Conservation (phyloP, 2,888 invertebrate genomes). For the Smittia sp. region DNA sequence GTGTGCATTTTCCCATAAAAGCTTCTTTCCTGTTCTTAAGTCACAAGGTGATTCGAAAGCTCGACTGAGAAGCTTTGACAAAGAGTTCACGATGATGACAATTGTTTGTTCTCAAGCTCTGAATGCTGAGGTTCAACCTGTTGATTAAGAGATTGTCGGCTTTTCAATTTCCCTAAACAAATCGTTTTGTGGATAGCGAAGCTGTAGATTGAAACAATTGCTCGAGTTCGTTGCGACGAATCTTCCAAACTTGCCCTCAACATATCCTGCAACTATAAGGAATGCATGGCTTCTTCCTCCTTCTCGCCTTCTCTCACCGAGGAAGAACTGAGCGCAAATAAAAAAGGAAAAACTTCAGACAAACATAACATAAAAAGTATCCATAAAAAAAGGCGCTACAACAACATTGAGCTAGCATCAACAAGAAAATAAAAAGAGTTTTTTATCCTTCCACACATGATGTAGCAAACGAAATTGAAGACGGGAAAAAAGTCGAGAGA, state of each 20-base stretch:
- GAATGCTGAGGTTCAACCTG: neutral
- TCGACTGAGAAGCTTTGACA: neutral
- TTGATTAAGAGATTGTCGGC: too few relatives aligned
- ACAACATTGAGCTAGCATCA: conserved; percentile 27
- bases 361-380: conserved; percentile 34
- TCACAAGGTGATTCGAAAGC: neutral
- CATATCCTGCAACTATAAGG: neutral
- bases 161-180: too few relatives aligned
- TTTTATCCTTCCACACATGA: conserved; percentile 31
- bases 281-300: conserved; percentile 11
- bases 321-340: neutral
- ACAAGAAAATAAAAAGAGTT: conserved; percentile 33
- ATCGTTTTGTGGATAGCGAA: too few relatives aligned
- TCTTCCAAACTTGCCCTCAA: neutral
- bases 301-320: neutral
- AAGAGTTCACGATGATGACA: neutral
- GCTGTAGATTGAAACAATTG: too few relatives aligned
- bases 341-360: conserved; percentile 30
- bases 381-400: conserved; percentile 25
- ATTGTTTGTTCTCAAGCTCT: neutral
- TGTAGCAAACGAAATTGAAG: conserved; percentile 27
- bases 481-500: conserved; percentile 26
- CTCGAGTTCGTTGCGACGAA: too few relatives aligned
- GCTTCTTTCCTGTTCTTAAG: neutral
- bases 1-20: conserved; percentile 23